A percentile compares a stretch with the other conserved stretches of the same genome.
Conservation (phyloP, 2,888 invertebrate species). For the Tetranychus piercei region DNA sequence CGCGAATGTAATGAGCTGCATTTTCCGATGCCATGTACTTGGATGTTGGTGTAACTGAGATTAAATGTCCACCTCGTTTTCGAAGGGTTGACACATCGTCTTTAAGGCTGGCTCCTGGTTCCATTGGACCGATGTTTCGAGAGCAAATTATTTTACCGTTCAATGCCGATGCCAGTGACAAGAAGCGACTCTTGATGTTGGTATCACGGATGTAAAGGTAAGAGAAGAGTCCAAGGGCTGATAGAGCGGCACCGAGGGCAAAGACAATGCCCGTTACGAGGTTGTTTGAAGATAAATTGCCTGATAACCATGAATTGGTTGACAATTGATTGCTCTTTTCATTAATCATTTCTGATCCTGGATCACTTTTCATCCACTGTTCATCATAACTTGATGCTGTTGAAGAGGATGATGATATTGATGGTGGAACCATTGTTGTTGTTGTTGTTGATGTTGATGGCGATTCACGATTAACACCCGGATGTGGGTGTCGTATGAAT, state of each 20-base stretch:
- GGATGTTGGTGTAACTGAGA: conserved; percentile 2
- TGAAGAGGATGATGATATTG: neutral
- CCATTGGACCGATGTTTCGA: conserved; percentile 1
- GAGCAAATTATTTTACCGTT: neutral
- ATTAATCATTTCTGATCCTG: neutral
- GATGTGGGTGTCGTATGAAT: neutral
- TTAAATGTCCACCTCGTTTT: conserved; percentile 1
- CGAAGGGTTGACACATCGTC: neutral
- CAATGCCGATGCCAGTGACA: neutral
- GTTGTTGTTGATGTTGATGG: neutral
- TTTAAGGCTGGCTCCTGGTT: neutral
- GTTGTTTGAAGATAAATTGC: neutral
- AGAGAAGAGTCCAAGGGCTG: neutral
- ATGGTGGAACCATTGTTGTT: neutral
- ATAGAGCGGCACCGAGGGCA: neutral
- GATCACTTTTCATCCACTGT: neutral
- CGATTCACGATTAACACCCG: neutral
- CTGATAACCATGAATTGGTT: neutral
- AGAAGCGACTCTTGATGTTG: neutral
- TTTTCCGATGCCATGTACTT: neutral
- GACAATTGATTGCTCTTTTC: neutral
- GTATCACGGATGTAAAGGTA: neutral
- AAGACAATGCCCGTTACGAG: neutral
- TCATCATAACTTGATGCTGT: neutral
- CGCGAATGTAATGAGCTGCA: conserved; percentile 8